Conservation (phyloP, 2,888 invertebrate species). For the Parochlus steinenii region DNA sequence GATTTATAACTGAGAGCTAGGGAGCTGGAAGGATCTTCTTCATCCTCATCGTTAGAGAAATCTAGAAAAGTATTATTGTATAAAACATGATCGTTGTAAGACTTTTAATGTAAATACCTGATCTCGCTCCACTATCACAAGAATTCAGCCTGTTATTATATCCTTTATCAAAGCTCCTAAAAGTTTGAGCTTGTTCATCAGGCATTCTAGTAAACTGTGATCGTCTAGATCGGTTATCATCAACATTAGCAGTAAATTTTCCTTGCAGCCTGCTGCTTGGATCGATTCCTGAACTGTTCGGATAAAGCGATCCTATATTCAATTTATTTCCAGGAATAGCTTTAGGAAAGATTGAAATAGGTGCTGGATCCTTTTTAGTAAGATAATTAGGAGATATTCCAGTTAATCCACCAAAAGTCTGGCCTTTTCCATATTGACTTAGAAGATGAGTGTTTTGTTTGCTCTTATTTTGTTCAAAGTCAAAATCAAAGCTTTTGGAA, state of each 20-base stretch:
- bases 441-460: slow-evolving; percentile 6
- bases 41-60: slow-evolving; percentile 38
- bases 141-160: slow-evolving; percentile 30
- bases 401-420: slow-evolving; percentile 28
- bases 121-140: slow-evolving; percentile 33
- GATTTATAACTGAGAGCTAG: slow-evolving; percentile 13
- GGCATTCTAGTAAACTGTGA: slow-evolving; percentile 35
- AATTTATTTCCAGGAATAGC: slow-evolving; percentile 11
- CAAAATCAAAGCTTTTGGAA: slow-evolving; percentile 30
- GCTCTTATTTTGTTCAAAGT: slow-evolving; percentile 18
- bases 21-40: slow-evolving; percentile 17
- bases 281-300: slow-evolving; percentile 6
- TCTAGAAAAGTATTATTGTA: slow-evolving; percentile 24
- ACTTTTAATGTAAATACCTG: slow-evolving; percentile 20
- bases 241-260: slow-evolving; percentile 35
- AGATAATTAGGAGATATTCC: slow-evolving; percentile 30
- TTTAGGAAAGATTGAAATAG: slow-evolving; percentile 9
- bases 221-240: slow-evolving; percentile 33
- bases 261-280: slow-evolving; percentile 32
- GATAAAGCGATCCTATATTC: slow-evolving; percentile 8
- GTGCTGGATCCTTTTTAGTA: slow-evolving; percentile 24
- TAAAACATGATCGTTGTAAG: slow-evolving; percentile 3
- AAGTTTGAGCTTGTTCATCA: slow-evolving; percentile 18
- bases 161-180: slow-evolving; percentile 41
- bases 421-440: slow-evolving; percentile 20